Conservation (phyloP, 2,113 vertebrate genomes). For the Mesoclemmys tuberculata region DNA sequence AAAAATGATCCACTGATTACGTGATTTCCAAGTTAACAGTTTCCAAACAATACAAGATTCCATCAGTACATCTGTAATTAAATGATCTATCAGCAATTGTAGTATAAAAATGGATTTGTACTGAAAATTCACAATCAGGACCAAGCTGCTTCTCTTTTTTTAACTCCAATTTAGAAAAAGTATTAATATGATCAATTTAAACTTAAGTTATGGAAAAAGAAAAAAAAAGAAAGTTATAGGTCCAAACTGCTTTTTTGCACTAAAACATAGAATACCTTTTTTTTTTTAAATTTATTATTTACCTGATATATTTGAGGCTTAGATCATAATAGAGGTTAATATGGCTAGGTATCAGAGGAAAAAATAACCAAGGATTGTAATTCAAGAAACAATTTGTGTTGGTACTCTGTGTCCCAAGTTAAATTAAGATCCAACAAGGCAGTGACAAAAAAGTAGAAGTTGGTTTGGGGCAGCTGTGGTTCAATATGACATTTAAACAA, state of each 20-base stretch:
- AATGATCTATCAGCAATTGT: background rate
- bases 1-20: background rate
- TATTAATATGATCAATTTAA: background rate
- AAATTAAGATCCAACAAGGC: background rate
- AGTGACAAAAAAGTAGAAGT: background rate
- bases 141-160: background rate
- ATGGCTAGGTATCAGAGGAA: background rate
- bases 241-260: background rate
- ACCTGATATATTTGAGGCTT: background rate
- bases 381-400: background rate
- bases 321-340: background rate
- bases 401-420: background rate
- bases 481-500: background rate
- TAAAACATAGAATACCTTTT: background rate
- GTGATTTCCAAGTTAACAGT: background rate
- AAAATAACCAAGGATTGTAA: background rate
- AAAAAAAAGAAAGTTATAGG: background rate
- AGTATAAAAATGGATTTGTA: background rate
- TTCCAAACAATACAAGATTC: background rate
- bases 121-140: background rate
- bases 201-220: background rate
- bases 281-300: background rate
- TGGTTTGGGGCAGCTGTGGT: background rate
- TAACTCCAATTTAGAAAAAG: background rate
- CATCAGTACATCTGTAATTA: background rate